These are phyloP conservation scores for Pangasius krempfi DNA, from an alignment of 2,797 vertebrate genomes.

Conservation along the genomic window DNA sequence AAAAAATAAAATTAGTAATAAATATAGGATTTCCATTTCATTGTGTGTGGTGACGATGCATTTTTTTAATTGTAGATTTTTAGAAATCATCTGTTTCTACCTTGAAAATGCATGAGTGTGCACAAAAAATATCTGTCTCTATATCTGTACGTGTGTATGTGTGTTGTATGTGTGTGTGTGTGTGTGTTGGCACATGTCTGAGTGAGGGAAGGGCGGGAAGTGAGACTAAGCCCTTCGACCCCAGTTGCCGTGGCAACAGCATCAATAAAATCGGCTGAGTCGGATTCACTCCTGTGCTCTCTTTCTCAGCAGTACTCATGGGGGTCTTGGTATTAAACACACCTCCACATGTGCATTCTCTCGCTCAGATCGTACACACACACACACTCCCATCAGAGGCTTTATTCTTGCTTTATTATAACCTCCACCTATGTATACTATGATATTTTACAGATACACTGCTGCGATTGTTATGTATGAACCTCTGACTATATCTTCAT, in stretches of 20 bases:
- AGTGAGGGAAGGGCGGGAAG: background rate
- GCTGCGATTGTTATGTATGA: background rate
- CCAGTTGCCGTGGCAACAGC: slow-evolving; percentile 9
- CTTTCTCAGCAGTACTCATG: background rate
- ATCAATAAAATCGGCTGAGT: background rate
- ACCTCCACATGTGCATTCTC: background rate
- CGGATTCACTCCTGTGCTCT: background rate
- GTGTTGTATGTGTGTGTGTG: no score
- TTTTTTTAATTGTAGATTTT: background rate
- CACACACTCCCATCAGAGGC: background rate
- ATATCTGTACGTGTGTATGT: background rate
- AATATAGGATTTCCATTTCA: background rate
- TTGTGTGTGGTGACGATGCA: background rate
- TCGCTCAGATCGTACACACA: background rate
- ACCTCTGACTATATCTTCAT: background rate
- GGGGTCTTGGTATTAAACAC: slow-evolving; percentile 11
- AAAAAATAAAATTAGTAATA: background rate
- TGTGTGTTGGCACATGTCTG: background rate
- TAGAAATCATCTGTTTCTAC: background rate
- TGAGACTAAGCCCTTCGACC: slow-evolving; percentile 25
- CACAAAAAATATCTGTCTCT: background rate
- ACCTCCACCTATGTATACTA: background rate
- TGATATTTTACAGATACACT: background rate
- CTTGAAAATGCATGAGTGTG: background rate
- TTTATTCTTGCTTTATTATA: background rate